Base-by-base conservation (phyloP, 2,113 vertebrate species). In the Odocoileus virginianus region DNA sequence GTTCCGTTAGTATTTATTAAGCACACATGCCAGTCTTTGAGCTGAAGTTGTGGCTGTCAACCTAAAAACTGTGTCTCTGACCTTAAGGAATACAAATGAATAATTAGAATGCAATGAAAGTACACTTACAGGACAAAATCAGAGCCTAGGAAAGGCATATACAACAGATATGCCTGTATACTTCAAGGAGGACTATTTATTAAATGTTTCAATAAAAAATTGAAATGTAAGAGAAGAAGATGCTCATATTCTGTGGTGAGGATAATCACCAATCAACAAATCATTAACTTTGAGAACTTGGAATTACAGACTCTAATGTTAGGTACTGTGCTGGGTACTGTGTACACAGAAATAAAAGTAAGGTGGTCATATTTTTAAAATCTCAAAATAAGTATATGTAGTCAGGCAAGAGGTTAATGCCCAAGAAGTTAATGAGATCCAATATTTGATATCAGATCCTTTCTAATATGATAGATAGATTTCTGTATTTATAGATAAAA, bases 121-220 rank as follows among this genome's bases (percentile, higher is more conserved):
- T 83, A 30, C 19, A 82, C 28, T 52, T 33, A 28, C 36, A 60
- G 33, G 15, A n/a, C 28, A 93, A 52, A 84, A 57, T 45, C 43
- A 91, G 71, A 19, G 17, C 4, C 21, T 25, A 21, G 50, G 17
- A 71, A 23, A 52, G 85, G 27, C 28, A 30, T 85, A 23, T 45
- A 50, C 89, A 79, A 85, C 40, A 71, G 28, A 89, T 13, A 93
- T 54, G 47, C 30, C 17, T 57, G 2, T 81, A 67, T 57, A 60
- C 14, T 30, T 89, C 5, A 79, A 36, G 47, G 55, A 85, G 50
- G 54, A 27, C 15, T 84, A 43, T 55, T n/a, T 79, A 50, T 50
- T 40, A 67, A 87, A 91, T 71, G 36, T 25, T 86, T 90, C 89
- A 95, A 83, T 78, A 78, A 96, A 94, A 95, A 90, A 47, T 47